A percentile compares a stretch with the other conserved stretches of the same genome.
These are phyloP conservation scores for Rhynchophorus ferrugineus DNA, from an alignment of 1,140 invertebrate species.

Conservation along the genomic window DNA sequence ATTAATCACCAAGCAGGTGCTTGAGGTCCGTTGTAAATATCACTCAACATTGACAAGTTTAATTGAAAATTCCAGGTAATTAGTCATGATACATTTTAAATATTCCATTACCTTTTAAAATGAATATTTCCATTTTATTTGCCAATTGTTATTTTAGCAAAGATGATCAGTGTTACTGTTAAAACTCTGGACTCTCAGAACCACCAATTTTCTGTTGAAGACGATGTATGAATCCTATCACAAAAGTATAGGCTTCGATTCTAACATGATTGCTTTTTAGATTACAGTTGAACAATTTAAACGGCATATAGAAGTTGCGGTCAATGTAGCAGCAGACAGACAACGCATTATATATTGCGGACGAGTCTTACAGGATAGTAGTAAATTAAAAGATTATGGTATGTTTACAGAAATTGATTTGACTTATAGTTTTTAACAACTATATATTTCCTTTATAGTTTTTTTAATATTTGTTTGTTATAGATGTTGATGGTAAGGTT, in stretches of 20 bases:
- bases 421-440: constrained; percentile 3
- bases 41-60: neutral
- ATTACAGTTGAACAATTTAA: constrained; percentile 83
- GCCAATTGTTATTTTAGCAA: neutral
- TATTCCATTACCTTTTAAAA: neutral
- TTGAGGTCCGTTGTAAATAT: too few relatives aligned
- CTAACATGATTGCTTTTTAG: constrained; percentile 45
- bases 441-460: constrained; percentile 1
- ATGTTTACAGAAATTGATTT: constrained; percentile 31
- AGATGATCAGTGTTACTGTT: constrained; percentile 77
- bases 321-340: constrained; percentile 68
- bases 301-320: constrained; percentile 67
- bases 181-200: constrained; percentile 91
- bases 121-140: neutral
- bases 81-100: neutral
- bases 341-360: constrained; percentile 91
- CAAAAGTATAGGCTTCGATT: neutral
- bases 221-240: constrained; percentile 62
- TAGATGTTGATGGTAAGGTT: constrained; percentile 87
- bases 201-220: constrained; percentile 74
- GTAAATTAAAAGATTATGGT: constrained; percentile 82
- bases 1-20: too few relatives aligned
- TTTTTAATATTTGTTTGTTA: neutral
- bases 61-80: neutral
- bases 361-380: constrained; percentile 84